Evolutionary conservation across 1,140 invertebrate genomes (phyloP).

Genomic region (Bombus waltoni): DNA sequence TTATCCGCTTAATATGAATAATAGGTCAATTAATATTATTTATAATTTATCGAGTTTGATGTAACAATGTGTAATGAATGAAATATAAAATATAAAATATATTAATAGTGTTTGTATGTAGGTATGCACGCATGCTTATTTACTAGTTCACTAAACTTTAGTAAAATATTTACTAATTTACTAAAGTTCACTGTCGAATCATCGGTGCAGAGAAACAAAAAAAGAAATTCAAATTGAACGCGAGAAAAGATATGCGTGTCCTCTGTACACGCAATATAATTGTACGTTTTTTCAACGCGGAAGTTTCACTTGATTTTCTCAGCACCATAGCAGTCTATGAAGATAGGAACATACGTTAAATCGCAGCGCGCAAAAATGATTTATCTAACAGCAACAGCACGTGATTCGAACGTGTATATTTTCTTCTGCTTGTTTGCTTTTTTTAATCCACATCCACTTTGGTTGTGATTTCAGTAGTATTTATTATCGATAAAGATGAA

Average conservation of each 20-base stretch:
- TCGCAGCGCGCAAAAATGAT: slow-evolving; percentile 26
- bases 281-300: neutral
- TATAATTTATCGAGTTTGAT: slow-evolving; percentile 2
- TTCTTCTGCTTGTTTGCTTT: neutral
- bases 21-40: slow-evolving; percentile 31
- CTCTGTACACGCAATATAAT: neutral
- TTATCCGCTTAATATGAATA: neutral
- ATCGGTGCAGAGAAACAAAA: neutral
- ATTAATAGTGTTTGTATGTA: neutral
- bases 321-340: slow-evolving; percentile 16
- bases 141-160: neutral
- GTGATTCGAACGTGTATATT: slow-evolving; percentile 37
- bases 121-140: neutral
- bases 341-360: slow-evolving; percentile 50
- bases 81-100: slow-evolving; percentile 19
- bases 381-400: slow-evolving; percentile 5
- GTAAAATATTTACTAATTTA: no score
- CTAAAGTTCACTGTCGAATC: slow-evolving; percentile 7
- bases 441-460: neutral
- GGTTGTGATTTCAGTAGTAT: slow-evolving; percentile 13
- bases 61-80: neutral
- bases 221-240: neutral
- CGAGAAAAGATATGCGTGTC: neutral
- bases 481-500: slow-evolving; percentile 50
- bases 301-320: neutral